phyloP scores from a whole-genome alignment of 30 jellyfish, hydroid and myxozoan genomes.

The Aurelia coerulea region DNA sequence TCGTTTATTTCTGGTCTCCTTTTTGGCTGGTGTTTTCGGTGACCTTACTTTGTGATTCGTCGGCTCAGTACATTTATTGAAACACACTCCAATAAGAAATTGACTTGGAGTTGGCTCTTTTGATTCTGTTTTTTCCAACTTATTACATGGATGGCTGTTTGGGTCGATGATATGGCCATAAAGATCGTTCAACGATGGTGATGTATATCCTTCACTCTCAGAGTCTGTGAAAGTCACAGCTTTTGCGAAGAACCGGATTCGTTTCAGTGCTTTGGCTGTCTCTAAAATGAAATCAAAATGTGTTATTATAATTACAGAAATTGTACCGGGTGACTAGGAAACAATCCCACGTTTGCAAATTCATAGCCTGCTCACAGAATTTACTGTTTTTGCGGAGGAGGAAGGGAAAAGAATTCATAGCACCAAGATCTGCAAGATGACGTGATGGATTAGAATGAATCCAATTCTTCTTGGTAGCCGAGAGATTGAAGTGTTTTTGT shows the following conservation, averaged over 20 bases:
- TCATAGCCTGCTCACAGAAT: no score
- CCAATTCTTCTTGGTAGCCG: no score
- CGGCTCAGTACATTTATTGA: slow-evolving; percentile 22
- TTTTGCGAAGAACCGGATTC: slow-evolving; percentile 27
- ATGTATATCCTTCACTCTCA: slow-evolving; percentile 48
- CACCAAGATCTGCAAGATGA: no score
- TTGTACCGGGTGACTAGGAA: no score
- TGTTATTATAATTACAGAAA: no score
- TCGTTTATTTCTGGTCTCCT: slow-evolving; percentile 17
- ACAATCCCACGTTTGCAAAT: no score
- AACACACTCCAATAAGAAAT: slow-evolving; percentile 37
- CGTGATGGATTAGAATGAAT: no score
- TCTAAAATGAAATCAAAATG: neutral
- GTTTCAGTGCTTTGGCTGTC: slow-evolving; percentile 41
- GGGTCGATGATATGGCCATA: slow-evolving; percentile 23
- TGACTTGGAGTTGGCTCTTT: slow-evolving; percentile 59
- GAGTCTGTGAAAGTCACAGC: slow-evolving; percentile 51
- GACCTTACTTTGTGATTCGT: neutral
- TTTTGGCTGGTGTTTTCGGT: slow-evolving; percentile 1
- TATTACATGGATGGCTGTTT: slow-evolving; percentile 6
- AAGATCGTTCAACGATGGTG: slow-evolving; percentile 50
- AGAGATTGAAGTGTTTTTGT: no score
- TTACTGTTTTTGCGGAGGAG: no score
- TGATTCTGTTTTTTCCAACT: slow-evolving; percentile 4
- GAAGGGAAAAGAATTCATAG: no score